These are phyloP conservation scores for Pygathrix nemaeus DNA, from an alignment of 2,113 vertebrate species.

Conservation along the genomic window DNA sequence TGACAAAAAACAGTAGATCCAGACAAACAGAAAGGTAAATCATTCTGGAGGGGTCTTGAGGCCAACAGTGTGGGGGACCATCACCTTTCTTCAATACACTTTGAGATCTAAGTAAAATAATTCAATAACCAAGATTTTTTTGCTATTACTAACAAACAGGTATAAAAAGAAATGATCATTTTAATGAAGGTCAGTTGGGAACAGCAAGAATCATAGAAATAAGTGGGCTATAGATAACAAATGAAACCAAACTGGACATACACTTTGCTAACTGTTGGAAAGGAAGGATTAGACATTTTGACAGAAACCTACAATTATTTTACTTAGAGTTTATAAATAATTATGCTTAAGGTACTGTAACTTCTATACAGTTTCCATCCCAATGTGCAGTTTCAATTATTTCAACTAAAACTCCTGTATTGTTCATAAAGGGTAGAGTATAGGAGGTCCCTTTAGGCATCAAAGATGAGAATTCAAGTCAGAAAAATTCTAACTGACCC, in stretches of 20 bases:
- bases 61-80: not conserved
- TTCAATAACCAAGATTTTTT: not conserved
- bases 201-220: not conserved
- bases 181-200: not conserved
- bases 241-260: not conserved
- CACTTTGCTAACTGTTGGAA: not conserved
- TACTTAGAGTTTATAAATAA: constrained; percentile 14
- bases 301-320: not conserved
- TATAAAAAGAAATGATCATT: not conserved
- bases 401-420: not conserved
- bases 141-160: not conserved
- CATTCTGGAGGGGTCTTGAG: not conserved
- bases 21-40: not conserved
- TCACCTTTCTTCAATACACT: not conserved
- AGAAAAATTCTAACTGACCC: not conserved
- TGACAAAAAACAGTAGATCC: not conserved
- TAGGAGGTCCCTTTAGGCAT: not conserved
- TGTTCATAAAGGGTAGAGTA: not conserved
- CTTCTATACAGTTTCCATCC: not conserved
- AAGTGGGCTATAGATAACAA: not conserved
- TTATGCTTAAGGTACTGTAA: not conserved
- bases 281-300: not conserved
- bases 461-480: not conserved
- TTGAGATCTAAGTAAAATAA: constrained; percentile 6
- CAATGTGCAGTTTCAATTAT: not conserved